Evolutionary conservation across 1,140 invertebrate genomes (phyloP).

Genomic region (Parapsyche elsis): DNA sequence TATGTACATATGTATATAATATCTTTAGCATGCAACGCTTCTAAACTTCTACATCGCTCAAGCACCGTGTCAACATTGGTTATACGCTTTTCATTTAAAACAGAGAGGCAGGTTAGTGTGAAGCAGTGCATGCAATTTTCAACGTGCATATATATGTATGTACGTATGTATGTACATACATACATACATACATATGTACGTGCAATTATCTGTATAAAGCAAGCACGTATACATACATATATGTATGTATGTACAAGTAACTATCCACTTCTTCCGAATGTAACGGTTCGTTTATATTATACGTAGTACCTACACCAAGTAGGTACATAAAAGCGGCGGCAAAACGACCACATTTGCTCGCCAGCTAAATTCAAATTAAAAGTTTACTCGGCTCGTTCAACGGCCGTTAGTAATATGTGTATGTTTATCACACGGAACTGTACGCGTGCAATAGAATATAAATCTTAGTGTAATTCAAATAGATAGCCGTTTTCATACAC

Average conservation of each 20-base stretch:
- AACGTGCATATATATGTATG: background rate
- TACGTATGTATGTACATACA: background rate
- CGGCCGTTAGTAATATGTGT: constrained; percentile 1
- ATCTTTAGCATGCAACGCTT: too few species aligned
- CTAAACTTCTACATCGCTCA: too few species aligned
- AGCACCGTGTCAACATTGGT: too few species aligned
- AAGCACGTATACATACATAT: background rate
- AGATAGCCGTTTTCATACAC: constrained; percentile 35
- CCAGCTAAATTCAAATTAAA: constrained; percentile 21
- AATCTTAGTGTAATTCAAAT: constrained; percentile 37
- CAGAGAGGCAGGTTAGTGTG: too few species aligned
- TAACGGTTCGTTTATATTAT: too few species aligned
- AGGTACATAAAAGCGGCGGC: too few species aligned
- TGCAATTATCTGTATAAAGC: background rate
- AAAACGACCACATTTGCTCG: background rate
- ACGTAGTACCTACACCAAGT: too few species aligned
- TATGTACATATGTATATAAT: too few species aligned
- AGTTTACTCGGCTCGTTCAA: constrained; percentile 9
- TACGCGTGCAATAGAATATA: constrained; percentile 17
- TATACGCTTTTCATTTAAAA: too few species aligned
- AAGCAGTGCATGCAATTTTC: background rate
- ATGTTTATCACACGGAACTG: background rate
- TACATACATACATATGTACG: background rate
- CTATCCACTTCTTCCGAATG: too few species aligned
- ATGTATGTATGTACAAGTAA: too few species aligned